phyloP scores from a whole-genome alignment of 2,888 invertebrate species.

The Acanthoscelides obtectus region DNA sequence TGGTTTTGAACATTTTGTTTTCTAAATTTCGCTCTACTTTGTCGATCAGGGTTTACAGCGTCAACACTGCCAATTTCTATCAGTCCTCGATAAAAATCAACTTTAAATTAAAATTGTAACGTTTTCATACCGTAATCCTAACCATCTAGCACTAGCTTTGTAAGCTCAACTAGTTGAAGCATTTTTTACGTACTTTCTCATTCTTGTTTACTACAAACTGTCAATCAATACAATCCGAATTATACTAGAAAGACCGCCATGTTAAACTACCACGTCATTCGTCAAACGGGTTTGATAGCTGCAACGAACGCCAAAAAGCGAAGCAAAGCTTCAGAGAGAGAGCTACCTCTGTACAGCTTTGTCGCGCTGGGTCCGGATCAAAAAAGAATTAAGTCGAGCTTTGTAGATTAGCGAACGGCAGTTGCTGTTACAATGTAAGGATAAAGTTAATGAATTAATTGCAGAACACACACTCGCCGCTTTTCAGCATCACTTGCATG shows the following conservation, averaged over 20 bases:
- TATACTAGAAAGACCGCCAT: neutral
- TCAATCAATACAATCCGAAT: no score
- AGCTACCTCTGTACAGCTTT: neutral
- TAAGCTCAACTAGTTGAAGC: no score
- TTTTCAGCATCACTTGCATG: neutral
- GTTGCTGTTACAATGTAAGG: neutral
- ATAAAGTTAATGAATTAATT: neutral
- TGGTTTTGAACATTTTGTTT: no score
- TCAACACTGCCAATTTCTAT: no score
- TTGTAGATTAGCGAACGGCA: neutral
- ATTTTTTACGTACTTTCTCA: no score
- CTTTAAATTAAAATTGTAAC: no score
- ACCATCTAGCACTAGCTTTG: no score
- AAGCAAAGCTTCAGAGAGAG: neutral
- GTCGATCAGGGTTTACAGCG: no score
- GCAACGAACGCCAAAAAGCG: neutral
- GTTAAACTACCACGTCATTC: neutral
- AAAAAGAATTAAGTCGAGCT: neutral
- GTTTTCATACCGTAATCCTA: no score
- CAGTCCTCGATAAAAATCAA: no score
- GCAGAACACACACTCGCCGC: neutral
- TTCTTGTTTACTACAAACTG: no score
- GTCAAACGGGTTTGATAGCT: neutral
- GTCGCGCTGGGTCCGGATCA: neutral
- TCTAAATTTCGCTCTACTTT: no score